A percentile compares a stretch with the other conserved stretches of the same genome.
These are phyloP conservation scores for Colaptes auratus DNA, from an alignment of 2,113 vertebrate genomes.

Conservation along the genomic window DNA sequence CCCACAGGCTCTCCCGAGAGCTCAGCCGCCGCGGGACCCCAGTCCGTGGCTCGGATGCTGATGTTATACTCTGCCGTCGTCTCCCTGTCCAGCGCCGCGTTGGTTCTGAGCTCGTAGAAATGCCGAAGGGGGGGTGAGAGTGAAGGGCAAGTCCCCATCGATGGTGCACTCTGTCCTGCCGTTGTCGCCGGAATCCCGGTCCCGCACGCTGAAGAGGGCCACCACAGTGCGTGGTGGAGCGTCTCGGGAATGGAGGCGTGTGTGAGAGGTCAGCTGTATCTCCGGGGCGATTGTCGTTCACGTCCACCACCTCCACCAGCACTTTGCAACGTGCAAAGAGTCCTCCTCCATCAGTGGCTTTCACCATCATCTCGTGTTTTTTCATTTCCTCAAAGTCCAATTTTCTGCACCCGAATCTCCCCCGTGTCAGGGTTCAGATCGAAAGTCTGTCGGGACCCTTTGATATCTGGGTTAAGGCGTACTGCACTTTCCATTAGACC, in stretches of 20 bases:
- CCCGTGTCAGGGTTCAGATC: too few relatives aligned
- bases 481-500: too few relatives aligned
- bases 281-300: too few relatives aligned
- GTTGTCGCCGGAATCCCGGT: not conserved
- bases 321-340: too few relatives aligned
- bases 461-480: too few relatives aligned
- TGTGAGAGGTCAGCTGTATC: too few relatives aligned
- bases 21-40: conserved; percentile 71
- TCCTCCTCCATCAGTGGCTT: too few relatives aligned
- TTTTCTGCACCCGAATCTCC: too few relatives aligned
- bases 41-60: conserved; percentile 75
- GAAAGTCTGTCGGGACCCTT: too few relatives aligned
- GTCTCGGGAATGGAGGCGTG: conserved; percentile 65
- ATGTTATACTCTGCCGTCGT: conserved; percentile 68
- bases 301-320: too few relatives aligned
- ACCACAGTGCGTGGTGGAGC: conserved; percentile 26
- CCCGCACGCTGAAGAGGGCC: conserved; percentile 70
- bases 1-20: not conserved
- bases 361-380: too few relatives aligned
- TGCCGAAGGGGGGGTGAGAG: not conserved
- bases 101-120: not conserved
- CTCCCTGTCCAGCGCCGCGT: conserved; percentile 76
- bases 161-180: not conserved
- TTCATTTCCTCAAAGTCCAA: too few relatives aligned
- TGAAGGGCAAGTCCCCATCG: not conserved